These are phyloP conservation scores for Rhyacophila evoluta DNA, from an alignment of 2,888 invertebrate genomes.

Conservation along the genomic window DNA sequence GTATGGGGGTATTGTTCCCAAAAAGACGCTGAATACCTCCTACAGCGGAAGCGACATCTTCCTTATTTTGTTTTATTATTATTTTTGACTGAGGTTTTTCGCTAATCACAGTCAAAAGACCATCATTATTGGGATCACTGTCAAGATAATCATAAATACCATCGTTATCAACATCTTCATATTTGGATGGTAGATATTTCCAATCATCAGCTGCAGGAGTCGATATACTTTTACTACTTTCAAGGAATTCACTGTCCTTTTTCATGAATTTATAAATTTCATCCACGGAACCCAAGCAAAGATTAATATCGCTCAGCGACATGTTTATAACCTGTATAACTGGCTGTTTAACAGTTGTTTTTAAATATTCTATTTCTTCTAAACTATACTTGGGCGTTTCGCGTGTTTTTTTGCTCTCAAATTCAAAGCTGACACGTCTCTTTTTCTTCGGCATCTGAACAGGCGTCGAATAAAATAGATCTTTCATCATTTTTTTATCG, in stretches of 20 bases:
- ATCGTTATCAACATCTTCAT: slow-evolving; percentile 48
- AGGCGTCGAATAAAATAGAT: background rate
- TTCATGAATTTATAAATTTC: background rate
- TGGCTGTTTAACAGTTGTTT: slow-evolving; percentile 34
- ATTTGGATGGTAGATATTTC: slow-evolving; percentile 42
- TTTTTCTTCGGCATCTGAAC: background rate
- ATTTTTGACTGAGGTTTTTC: background rate
- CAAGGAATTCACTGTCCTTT: background rate
- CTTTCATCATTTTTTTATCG: slow-evolving; percentile 10
- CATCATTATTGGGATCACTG: background rate
- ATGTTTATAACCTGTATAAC: background rate
- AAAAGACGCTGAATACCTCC: slow-evolving; percentile 20
- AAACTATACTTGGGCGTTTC: background rate
- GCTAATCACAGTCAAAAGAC: background rate
- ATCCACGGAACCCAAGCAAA: background rate
- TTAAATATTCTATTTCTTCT: background rate
- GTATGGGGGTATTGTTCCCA: background rate
- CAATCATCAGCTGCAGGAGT: slow-evolving; percentile 5
- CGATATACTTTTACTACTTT: background rate
- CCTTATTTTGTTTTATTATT: background rate
- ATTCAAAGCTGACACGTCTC: background rate
- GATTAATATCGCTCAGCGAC: background rate
- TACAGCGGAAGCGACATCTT: background rate
- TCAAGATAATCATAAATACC: slow-evolving; percentile 39
- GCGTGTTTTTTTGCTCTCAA: background rate